Base-by-base conservation (phyloP, 1,140 invertebrate species). In the Formica exsecta region DNA sequence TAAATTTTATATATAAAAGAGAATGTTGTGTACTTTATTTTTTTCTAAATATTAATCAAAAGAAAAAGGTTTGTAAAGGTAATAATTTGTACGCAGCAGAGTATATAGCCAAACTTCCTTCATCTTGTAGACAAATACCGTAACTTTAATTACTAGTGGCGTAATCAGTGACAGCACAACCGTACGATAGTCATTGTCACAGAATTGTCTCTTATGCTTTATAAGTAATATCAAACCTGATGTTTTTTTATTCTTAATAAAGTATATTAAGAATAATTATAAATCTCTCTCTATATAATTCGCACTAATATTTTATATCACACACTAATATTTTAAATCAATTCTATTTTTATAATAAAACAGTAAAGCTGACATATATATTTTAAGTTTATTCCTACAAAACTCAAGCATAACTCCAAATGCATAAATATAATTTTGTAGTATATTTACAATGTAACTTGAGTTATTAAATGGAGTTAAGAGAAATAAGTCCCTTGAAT, bases 141-240 rank as follows among this genome's bases (percentile, higher is more conserved):
- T 88, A 87, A 90, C 84, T 87, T 83, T 90, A 89, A 92, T 92
- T 92, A 89, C 85, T 38, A 61, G 81, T 91, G 70, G 76, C 76
- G 79, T 81, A 92, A 92, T 88, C 87, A 91, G 91, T 89, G 92
- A 92, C 90, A 90, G 70, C 86, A 88, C 38, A 54, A 79, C 61
- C 57, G 66, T 70, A 25, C 32, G 83, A 65, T 88, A 89, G 92
- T 88, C 79, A 75, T 64, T 89, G 59, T 65, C 25, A 64, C 61
- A 65, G 61, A 62, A 5, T 29, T 76, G 16, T 51, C 29, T 22
- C 59, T 44, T 19, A 22, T 13, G 16, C 19, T 36, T 65, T 65
- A 29, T 75, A 16, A 44, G 16, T 64, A 54, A 77, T 64, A 41
- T 64, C 2, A 59, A 75, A 29, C 25, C 5, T 16, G 9, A 25